phyloP scores from a whole-genome alignment of 2,888 invertebrate genomes.

The Spatulosminthurus flaviceps region DNA sequence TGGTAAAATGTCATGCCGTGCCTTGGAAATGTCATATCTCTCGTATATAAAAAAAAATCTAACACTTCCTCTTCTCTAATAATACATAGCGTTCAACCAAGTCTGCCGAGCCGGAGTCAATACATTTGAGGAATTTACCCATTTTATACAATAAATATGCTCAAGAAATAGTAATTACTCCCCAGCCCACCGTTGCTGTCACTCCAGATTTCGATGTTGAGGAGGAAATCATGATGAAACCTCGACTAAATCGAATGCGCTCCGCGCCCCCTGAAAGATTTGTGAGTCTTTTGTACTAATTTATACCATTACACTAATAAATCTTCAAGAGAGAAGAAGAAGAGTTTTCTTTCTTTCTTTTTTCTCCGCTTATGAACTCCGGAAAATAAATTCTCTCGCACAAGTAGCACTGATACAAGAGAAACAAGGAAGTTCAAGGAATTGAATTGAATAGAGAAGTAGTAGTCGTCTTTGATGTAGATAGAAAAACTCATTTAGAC shows the following conservation, averaged over 20 bases:
- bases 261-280: constrained; percentile 59
- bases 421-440: no score
- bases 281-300: constrained; percentile 40
- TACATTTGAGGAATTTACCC: constrained; percentile 66
- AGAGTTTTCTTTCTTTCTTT: no score
- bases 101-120: constrained; percentile 60
- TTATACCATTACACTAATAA: constrained; percentile 38
- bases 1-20: no score
- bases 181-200: constrained; percentile 46
- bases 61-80: no score
- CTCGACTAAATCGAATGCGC: constrained; percentile 54
- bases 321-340: no score
- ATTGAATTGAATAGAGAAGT: not conserved
- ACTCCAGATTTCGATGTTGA: constrained; percentile 66
- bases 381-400: constrained; percentile 2
- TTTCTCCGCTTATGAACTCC: not conserved
- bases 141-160: constrained; percentile 79
- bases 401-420: not conserved
- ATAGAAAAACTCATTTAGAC: constrained; percentile 10
- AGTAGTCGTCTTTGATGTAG: not conserved
- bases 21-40: no score
- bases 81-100: constrained; percentile 61
- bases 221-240: constrained; percentile 57
- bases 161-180: constrained; percentile 59
- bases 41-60: no score